These are phyloP conservation scores for Mastigias papua DNA, from an alignment of 30 jellyfish, hydroid and myxozoan species.

Conservation along the genomic window DNA sequence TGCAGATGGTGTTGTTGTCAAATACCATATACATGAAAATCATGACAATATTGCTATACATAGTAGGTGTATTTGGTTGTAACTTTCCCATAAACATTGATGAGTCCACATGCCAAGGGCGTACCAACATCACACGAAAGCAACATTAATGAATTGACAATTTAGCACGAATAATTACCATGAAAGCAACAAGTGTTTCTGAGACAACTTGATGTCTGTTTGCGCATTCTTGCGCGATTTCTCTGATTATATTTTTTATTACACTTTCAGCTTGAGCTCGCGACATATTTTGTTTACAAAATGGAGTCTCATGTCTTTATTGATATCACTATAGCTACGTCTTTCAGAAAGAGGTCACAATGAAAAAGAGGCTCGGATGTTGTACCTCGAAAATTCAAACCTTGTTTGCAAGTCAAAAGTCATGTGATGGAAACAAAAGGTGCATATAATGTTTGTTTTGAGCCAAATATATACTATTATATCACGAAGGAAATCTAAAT, in stretches of 20 bases:
- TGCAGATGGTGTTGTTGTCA: too few species aligned
- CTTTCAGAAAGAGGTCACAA: background rate
- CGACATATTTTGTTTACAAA: slow-evolving; percentile 68
- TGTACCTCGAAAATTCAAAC: slow-evolving; percentile 43
- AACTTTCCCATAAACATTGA: too few species aligned
- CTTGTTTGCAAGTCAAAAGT: background rate
- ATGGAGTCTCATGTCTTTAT: background rate
- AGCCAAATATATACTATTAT: too few species aligned
- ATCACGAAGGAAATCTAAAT: too few species aligned
- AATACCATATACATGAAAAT: too few species aligned
- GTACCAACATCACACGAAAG: too few species aligned
- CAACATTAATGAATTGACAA: too few species aligned
- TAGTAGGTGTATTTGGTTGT: too few species aligned
- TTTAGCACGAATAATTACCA: slow-evolving; percentile 62
- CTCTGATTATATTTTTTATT: slow-evolving; percentile 87
- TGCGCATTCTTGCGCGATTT: slow-evolving; percentile 93
- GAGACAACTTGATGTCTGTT: slow-evolving; percentile 89
- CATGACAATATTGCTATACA: too few species aligned
- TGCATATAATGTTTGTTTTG: too few species aligned
- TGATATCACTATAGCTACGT: background rate
- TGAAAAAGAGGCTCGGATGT: slow-evolving; percentile 64
- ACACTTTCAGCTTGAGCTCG: slow-evolving; percentile 97
- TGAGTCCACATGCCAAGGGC: too few species aligned
- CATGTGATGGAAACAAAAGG: background rate
- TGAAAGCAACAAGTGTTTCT: slow-evolving; percentile 93